Percentiles rank a stretch among this genome's conserved stretches.
These are phyloP conservation scores for Sus cebifrons DNA, from an alignment of 2,797 vertebrate species.

Conservation along the genomic window DNA sequence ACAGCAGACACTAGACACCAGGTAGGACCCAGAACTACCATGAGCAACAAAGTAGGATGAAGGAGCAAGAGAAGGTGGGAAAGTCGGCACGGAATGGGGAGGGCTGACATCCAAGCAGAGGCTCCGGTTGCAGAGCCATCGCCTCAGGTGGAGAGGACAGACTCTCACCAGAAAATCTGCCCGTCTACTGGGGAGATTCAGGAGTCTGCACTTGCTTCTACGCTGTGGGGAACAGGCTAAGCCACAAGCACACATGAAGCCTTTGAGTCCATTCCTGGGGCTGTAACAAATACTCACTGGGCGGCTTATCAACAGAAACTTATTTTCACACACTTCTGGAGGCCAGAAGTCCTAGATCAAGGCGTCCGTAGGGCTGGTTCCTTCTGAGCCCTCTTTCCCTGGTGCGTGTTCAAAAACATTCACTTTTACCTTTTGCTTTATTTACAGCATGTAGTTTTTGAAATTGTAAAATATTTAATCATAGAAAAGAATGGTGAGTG, in stretches of 20 bases:
- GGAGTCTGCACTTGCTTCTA: background rate
- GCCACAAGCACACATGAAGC: background rate
- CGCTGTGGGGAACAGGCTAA: no score
- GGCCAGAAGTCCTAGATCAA: background rate
- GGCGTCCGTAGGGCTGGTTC: no score
- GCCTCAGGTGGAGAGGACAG: no score
- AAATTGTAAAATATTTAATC: background rate
- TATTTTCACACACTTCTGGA: background rate
- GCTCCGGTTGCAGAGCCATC: background rate
- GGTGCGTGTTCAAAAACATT: background rate
- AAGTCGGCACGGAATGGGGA: fast-evolving
- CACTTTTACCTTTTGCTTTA: background rate
- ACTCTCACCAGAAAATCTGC: background rate
- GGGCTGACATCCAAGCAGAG: fast-evolving
- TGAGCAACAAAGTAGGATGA: background rate
- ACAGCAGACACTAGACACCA: no score
- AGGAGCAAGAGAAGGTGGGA: background rate
- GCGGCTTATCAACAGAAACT: no score
- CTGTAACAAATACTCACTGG: background rate
- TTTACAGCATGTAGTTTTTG: background rate
- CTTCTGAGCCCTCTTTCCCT: background rate
- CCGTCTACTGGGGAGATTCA: background rate
- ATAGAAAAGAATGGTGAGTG: background rate
- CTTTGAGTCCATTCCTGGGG: background rate
- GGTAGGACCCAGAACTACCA: background rate